Evolutionary conservation across 2,888 invertebrate species (phyloP), one percentile per base, ranked within the genome.

Genomic region (Troides oblongomaculatus): DNA sequence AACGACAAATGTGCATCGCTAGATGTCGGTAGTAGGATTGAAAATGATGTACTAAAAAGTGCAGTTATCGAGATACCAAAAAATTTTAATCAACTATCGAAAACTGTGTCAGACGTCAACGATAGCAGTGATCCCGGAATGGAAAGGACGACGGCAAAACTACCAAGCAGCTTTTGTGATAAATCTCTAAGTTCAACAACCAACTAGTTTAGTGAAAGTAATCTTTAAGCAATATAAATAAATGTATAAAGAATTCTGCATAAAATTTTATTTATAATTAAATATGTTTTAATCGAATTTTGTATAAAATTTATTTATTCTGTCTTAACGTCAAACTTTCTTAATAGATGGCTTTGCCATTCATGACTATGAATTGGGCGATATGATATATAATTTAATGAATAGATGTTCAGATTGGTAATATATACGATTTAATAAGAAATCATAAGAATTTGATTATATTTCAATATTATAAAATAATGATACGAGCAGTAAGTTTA

Each of bases 111-210:
- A 0, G 89, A 90, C 72, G 84, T 79, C 85, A 92, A 92, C 86
- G 92, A 92, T 82, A 80, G 90, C 71, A 92, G 89, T 70, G 92
- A 92, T 72, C 91, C 91, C 3, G 92, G 92, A 17, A 89, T 92
- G 1, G 92, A 92, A 66, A 92, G 92, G 79, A 83, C 68, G 81
- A 81, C 67, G 78, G 59, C 59, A 85, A 83, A 79, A 73, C 66
- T 74, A 80, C 74, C 72, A 79, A 75, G 69, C 79, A 79, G 69
- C 74, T 68, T 72, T 70, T 78, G 78, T 79, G 74, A 75, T 77
- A 76, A 74, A 64, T 68, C 71, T 72, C 74, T 72, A 67, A 66
- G 66, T 69, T 60, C 56, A 66, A 71, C 67, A 53, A 69, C 76
- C 77, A 77, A 77, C 72, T 77, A 78, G 67, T 63, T 74, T 74